A percentile compares a stretch with the other conserved stretches of the same genome.
phyloP scores from a whole-genome alignment of 2,797 vertebrate genomes.

The Tokudaia muenninki region DNA sequence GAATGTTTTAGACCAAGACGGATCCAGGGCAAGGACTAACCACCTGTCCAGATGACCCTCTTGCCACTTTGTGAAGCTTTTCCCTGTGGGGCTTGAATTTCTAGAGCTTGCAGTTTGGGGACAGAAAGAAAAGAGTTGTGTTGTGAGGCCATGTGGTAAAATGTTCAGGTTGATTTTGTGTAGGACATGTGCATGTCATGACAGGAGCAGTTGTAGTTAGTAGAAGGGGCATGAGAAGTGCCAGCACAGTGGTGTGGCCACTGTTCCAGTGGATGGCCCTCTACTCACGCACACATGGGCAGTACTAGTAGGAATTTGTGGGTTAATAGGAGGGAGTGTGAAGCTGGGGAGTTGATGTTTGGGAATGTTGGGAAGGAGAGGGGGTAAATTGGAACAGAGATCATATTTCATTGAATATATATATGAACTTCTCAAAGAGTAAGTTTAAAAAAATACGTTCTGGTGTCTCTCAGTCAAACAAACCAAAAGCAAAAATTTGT shows the following conservation, averaged over 20 bases:
- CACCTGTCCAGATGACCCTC: background rate
- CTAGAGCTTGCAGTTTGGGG: background rate
- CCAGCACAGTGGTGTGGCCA: background rate
- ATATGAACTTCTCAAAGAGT: background rate
- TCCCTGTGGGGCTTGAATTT: background rate
- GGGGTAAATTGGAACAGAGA: background rate
- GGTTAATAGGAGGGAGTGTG: background rate
- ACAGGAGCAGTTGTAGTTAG: background rate
- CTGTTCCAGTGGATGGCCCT: background rate
- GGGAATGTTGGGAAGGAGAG: too few relatives aligned
- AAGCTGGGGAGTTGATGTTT: background rate
- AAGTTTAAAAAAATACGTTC: background rate
- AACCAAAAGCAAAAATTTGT: background rate
- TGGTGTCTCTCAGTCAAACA: constrained; percentile 18
- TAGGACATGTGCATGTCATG: background rate
- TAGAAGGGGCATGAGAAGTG: background rate
- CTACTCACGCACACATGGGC: too few relatives aligned
- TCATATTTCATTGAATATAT: background rate
- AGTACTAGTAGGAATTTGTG: background rate
- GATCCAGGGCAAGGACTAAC: background rate
- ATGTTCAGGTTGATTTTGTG: background rate
- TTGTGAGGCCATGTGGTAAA: background rate
- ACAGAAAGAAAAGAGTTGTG: background rate
- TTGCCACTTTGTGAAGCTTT: background rate
- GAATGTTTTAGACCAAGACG: background rate